Base-by-base conservation (phyloP, 1,140 invertebrate species). In the Brachionus sp. region DNA sequence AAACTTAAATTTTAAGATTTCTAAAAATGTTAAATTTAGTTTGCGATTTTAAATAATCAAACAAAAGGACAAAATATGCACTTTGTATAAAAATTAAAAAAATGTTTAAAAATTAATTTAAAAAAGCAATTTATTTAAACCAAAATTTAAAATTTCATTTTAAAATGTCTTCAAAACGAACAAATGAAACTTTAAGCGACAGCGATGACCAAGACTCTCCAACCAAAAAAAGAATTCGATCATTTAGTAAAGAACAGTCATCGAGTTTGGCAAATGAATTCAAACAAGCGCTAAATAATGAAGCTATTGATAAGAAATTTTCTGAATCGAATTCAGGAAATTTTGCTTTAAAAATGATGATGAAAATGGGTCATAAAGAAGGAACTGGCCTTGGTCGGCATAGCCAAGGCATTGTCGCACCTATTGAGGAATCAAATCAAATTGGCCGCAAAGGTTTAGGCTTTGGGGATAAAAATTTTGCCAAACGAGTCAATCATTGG, bases 191-290 rank as follows among this genome's bases (percentile, higher is more conserved):
- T 80, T 37, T 80, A 23, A 80, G 77, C 25, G 77, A 80, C 42
- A 80, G 77, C 37, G 77, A 80, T 57, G 70, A 75, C 42, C 77
- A 57, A 39, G 77, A 80, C 29, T 80, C 77, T 10, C 77, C 77
- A 3, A 62, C 35, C 10, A 80, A 80, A 29, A 80, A 80, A 62
- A 33, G 77, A 12, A n/a, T 25, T n/a, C 39, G 25, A 46, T n/a
- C 35, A 19, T 80, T 13, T 25, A 80, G 23, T 10, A 35, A 37
- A 42, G 64, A 44, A 29, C 39, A 62, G 16, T 80, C 77, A 13
- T 42, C 35, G 10, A 66, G 33, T 19, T 39, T 80, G 23, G 46
- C 77, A 9, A 35, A 57, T 44, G 62, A 57, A 42, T 80, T 80
- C 10, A 80, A 42, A 10, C 29, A 39, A 44, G 29, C 77, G 1